Evolutionary conservation across 2,888 invertebrate species (phyloP), one percentile per base, ranked within the genome.

Genomic region (Andricus curvator): DNA sequence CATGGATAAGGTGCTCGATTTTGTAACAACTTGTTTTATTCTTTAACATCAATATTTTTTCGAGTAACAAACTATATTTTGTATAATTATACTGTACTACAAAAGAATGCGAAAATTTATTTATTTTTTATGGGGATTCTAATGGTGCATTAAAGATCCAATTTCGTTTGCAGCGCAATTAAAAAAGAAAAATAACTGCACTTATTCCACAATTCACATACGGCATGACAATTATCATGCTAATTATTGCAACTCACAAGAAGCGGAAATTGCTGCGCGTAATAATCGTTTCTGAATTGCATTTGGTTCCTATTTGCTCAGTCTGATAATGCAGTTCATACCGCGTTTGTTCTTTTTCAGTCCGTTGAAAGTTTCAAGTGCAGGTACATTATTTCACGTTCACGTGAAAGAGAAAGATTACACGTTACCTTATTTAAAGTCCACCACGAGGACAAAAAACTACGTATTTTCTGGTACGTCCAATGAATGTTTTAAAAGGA

Each of bases 61-160:
- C n/a, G 8, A 56, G 20, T 3, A 4, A 11, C 17, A 4, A 11
- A 22, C n/a, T 1, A 56, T 0, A 56, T 56, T 56, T n/a, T 8
- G 9, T 9, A 9, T 8, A 11, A 22, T 56, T 56, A 22, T n/a
- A 8, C 17, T 48, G n/a, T 8, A n/a, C 8, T n/a, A 1, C 2
- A 29, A 22, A 15, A 62, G 15, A 68, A 22, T 17, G 4, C n/a
- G 17, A 22, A 25, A 25, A 4, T 68, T 44, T 15, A 44, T 44
- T 68, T 62, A 0, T 5, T 48, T 25, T 5, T 68, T 25, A 25
- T 22, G 22, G 11, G 20, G 4, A 68, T 44, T 68, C 4, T 6
- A 68, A 68, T 41, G 11, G 67, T 20, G 6, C n/a, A 67, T 67
- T n/a, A 22, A 48, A 67, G n/a, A 41, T 41, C n/a, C 41, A 67